Evolutionary conservation across 1,140 invertebrate species (phyloP).

Genomic region (Bombus cullumanus): DNA sequence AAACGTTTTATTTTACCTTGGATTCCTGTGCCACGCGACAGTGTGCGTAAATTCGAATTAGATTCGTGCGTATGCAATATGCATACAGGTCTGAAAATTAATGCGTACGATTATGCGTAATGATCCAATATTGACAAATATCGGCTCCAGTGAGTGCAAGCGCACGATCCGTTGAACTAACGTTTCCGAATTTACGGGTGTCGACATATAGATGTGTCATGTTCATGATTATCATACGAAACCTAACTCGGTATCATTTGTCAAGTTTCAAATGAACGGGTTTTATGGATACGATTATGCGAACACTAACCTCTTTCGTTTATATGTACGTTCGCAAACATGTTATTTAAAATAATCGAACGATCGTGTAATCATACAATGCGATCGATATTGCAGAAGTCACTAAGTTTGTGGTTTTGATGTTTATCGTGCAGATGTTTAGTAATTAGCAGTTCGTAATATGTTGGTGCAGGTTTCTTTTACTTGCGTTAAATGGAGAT

Average conservation of each 20-base stretch:
- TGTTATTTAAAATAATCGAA: neutral
- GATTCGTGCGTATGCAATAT: slow-evolving; percentile 33
- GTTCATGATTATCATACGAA: neutral
- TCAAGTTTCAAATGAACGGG: neutral
- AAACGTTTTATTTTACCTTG: neutral
- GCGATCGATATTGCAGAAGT: neutral
- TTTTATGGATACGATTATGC: neutral
- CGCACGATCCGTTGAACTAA: slow-evolving; percentile 23
- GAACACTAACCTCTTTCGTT: neutral
- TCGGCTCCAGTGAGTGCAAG: slow-evolving; percentile 18
- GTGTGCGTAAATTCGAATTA: slow-evolving; percentile 25
- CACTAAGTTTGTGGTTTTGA: no score
- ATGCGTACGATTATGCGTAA: slow-evolving; percentile 21
- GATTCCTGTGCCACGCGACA: neutral
- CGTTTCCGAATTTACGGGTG: slow-evolving; percentile 36
- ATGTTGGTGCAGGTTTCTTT: neutral
- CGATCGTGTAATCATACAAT: neutral
- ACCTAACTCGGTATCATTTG: neutral
- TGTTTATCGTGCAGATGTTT: no score
- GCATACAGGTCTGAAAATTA: slow-evolving; percentile 37
- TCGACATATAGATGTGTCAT: slow-evolving; percentile 26
- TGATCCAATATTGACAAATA: slow-evolving; percentile 53
- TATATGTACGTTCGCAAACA: neutral
- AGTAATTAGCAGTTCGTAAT: neutral
- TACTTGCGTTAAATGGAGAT: no score